Conservation (phyloP, 2,113 vertebrate species). For the Myrmecophaga tridactyla region DNA sequence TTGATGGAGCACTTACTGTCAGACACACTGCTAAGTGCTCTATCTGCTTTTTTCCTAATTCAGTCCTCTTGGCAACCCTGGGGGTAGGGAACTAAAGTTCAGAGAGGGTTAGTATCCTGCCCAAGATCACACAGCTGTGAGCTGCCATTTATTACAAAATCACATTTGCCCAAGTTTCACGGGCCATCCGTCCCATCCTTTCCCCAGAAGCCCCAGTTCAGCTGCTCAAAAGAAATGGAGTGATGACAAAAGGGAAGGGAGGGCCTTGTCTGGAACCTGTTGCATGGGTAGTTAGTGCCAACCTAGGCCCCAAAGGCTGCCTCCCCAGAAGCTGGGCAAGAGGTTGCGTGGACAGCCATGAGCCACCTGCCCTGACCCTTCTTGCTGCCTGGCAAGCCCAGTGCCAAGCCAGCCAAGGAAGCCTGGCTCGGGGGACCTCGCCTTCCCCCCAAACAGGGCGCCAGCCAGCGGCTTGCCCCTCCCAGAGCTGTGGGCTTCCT, state of each 20-base stretch:
- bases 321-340: too few relatives aligned
- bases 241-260: neutral
- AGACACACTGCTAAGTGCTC: neutral
- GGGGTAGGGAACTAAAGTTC: neutral
- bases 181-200: neutral
- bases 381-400: neutral
- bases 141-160: neutral
- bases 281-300: neutral
- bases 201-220: neutral
- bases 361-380: neutral
- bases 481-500: neutral
- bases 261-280: neutral
- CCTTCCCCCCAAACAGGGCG: neutral
- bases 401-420: neutral
- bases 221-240: neutral
- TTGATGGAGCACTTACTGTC: neutral
- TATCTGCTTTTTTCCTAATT: neutral
- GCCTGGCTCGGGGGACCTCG: neutral
- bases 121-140: neutral
- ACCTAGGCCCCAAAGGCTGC: too few relatives aligned
- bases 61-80: neutral
- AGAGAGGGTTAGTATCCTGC: neutral
- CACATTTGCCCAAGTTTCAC: neutral
- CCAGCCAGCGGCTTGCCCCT: neutral
- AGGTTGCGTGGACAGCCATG: neutral